These are phyloP conservation scores for Gymnoscelis rufifasciata DNA, from an alignment of 2,888 invertebrate genomes.

Conservation along the genomic window DNA sequence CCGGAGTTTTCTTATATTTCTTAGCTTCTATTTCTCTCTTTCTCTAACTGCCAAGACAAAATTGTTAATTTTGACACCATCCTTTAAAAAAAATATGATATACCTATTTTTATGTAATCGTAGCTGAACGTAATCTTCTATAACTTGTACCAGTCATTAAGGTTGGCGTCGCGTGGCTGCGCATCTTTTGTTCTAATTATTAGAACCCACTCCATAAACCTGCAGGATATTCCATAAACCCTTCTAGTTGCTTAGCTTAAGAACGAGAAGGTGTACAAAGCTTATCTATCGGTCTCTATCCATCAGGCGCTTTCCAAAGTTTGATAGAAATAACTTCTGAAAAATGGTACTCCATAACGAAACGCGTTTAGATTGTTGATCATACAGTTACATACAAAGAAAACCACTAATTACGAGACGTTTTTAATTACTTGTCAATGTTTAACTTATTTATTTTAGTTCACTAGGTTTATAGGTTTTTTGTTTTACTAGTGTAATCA, in stretches of 20 bases:
- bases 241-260: slow-evolving; percentile 48
- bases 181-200: slow-evolving; percentile 75
- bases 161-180: slow-evolving; percentile 64
- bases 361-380: not conserved
- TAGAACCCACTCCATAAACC: slow-evolving; percentile 59
- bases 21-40: too few species aligned
- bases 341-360: slow-evolving; percentile 6
- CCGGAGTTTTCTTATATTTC: too few species aligned
- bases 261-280: slow-evolving; percentile 35
- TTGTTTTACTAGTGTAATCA: too few species aligned
- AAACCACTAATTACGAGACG: too few species aligned
- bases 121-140: slow-evolving; percentile 8
- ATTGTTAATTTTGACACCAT: too few species aligned
- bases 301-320: slow-evolving; percentile 35
- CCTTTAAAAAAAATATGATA: too few species aligned
- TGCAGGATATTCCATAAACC: slow-evolving; percentile 47
- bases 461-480: too few species aligned
- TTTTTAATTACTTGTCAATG: too few species aligned
- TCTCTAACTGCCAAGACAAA: too few species aligned
- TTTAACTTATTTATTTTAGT: too few species aligned
- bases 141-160: slow-evolving; percentile 48
- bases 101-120: too few species aligned
- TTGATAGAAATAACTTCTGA: slow-evolving; percentile 37
- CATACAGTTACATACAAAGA: too few species aligned
- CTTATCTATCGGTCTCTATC: slow-evolving; percentile 27